A percentile compares a stretch with the other conserved stretches of the same genome.
These are phyloP conservation scores for Aegypius monachus DNA, from an alignment of 2,113 vertebrate species.

Conservation along the genomic window DNA sequence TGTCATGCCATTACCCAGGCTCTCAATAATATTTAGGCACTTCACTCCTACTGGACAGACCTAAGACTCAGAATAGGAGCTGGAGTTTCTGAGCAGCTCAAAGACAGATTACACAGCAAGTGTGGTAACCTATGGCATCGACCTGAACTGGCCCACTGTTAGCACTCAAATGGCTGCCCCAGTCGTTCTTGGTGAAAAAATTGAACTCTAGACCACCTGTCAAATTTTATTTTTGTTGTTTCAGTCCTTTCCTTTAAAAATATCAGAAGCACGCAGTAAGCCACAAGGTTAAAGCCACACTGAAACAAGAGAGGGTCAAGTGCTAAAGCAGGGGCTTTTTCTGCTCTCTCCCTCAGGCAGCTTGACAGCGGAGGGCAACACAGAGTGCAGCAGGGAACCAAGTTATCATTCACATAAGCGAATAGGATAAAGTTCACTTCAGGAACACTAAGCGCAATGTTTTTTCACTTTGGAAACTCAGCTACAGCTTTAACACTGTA, in stretches of 20 bases:
- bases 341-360: background rate
- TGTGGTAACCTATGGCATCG: fast-evolving
- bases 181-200: background rate
- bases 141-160: background rate
- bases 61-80: background rate
- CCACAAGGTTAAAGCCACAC: background rate
- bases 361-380: background rate
- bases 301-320: background rate
- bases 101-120: background rate
- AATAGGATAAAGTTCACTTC: background rate
- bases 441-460: background rate
- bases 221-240: background rate
- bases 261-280: background rate
- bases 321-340: background rate
- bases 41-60: background rate
- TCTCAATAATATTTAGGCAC: background rate
- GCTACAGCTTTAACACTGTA: background rate
- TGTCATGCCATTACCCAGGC: background rate
- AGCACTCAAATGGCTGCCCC: background rate
- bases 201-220: background rate
- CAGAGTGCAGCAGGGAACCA: background rate
- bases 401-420: background rate
- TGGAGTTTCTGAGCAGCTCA: background rate
- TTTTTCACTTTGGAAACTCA: background rate
- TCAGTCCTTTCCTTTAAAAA: background rate